phyloP scores from a whole-genome alignment of 2,888 invertebrate genomes.

The Caenorhabditis sinica region DNA sequence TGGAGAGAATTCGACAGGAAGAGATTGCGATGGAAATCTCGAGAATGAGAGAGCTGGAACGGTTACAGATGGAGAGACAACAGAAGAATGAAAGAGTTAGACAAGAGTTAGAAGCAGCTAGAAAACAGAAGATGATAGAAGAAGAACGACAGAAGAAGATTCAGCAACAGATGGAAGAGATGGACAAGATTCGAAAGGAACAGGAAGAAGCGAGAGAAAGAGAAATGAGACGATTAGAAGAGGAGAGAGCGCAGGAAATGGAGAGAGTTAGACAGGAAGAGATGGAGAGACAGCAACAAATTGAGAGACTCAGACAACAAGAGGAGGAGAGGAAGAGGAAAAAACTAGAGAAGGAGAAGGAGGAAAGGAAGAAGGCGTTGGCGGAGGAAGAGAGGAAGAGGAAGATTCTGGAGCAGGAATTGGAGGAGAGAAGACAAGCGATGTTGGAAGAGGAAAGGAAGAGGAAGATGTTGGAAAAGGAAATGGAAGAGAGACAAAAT shows the following conservation, averaged over 20 bases:
- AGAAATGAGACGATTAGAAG: conserved; percentile 57
- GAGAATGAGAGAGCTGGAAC: conserved; percentile 54
- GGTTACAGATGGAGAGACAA: conserved; percentile 53
- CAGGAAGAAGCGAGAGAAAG: conserved; percentile 47
- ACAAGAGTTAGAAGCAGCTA: conserved; percentile 50
- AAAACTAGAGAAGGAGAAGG: conserved; percentile 43
- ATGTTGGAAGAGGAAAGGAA: conserved; percentile 40
- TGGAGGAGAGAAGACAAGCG: conserved; percentile 25
- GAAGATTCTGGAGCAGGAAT: conserved; percentile 33
- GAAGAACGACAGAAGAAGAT: conserved; percentile 41
- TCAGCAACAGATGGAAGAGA: conserved; percentile 51
- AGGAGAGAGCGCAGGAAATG: conserved; percentile 59
- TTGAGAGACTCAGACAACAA: conserved; percentile 49
- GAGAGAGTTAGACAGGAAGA: conserved; percentile 56
- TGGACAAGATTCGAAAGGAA: conserved; percentile 48
- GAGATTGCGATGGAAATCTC: conserved; percentile 46
- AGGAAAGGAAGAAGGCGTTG: conserved; percentile 33
- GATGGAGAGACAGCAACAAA: conserved; percentile 46
- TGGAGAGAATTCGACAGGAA: conserved; percentile 46
- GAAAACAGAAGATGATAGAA: conserved; percentile 51
- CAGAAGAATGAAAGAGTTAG: conserved; percentile 53
- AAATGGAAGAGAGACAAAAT: conserved; percentile 49
- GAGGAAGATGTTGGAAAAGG: conserved; percentile 44
- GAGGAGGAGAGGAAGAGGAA: conserved; percentile 51
- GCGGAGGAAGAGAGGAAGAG: conserved; percentile 35